Conservation (phyloP, 2,113 vertebrate species). For the Scopus umbretta region DNA sequence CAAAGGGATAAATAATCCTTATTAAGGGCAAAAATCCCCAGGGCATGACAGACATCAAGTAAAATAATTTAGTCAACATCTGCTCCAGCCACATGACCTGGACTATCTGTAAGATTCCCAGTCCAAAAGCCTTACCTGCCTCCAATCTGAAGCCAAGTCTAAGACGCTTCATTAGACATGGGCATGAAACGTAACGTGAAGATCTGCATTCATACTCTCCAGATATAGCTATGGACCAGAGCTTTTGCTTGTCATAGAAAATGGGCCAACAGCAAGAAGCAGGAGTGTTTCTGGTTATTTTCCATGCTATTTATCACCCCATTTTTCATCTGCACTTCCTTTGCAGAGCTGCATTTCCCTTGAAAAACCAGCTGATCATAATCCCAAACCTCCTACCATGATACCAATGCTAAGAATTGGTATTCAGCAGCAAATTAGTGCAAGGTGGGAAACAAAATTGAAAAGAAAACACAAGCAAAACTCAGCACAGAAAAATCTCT, state of each 20-base stretch:
- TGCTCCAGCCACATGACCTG: background rate
- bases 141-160: background rate
- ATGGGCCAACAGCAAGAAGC: background rate
- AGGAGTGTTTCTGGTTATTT: background rate
- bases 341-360: background rate
- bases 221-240: background rate
- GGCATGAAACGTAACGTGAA: background rate
- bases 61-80: background rate
- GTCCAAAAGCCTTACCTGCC: background rate
- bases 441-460: background rate
- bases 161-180: background rate
- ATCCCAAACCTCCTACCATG: background rate
- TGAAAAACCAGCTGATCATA: background rate
- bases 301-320: background rate
- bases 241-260: background rate
- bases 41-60: background rate
- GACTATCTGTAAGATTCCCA: background rate
- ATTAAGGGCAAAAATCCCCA: background rate
- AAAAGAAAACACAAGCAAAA: background rate
- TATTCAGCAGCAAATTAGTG: background rate
- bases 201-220: background rate
- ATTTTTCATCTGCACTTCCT: background rate
- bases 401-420: background rate
- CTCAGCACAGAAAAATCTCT: background rate
- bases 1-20: background rate